phyloP scores from a whole-genome alignment of 2,113 vertebrate species.

The Grammomys dolichurus region DNA sequence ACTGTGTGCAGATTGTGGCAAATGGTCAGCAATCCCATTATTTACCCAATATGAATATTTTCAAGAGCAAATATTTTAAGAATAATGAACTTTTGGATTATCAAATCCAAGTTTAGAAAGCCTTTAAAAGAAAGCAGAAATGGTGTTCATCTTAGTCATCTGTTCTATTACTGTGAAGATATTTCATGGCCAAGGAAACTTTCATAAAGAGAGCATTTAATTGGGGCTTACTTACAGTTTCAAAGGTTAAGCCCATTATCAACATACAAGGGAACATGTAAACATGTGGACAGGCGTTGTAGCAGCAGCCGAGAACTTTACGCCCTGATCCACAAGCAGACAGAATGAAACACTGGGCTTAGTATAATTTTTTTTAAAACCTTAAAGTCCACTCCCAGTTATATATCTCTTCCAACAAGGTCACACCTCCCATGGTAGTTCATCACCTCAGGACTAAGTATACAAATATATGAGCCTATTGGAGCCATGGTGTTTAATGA shows the following conservation, averaged over 20 bases:
- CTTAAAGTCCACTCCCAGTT: no score
- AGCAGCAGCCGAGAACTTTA: neutral
- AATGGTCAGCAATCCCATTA: slow-evolving; percentile 26
- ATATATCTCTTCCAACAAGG: no score
- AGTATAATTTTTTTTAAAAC: no score
- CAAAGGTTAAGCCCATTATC: neutral
- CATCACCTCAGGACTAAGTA: no score
- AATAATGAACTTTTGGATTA: neutral
- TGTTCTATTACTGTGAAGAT: neutral
- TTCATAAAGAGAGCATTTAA: neutral
- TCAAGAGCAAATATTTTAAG: slow-evolving; percentile 57
- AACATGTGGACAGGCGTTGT: neutral
- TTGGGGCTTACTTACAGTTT: neutral
- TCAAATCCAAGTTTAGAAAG: slow-evolving; percentile 53
- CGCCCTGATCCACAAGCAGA: no score
- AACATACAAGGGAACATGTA: neutral
- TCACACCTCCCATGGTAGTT: no score
- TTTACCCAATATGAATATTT: slow-evolving; percentile 50
- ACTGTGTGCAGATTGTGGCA: slow-evolving; percentile 6
- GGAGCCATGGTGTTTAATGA: no score
- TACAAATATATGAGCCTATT: no score
- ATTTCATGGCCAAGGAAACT: neutral
- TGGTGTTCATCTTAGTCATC: neutral
- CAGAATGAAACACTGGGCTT: no score
- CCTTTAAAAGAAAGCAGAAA: slow-evolving; percentile 58